These are phyloP conservation scores for Hypotaenidia okinawae DNA, from an alignment of 2,797 vertebrate species.

Conservation along the genomic window DNA sequence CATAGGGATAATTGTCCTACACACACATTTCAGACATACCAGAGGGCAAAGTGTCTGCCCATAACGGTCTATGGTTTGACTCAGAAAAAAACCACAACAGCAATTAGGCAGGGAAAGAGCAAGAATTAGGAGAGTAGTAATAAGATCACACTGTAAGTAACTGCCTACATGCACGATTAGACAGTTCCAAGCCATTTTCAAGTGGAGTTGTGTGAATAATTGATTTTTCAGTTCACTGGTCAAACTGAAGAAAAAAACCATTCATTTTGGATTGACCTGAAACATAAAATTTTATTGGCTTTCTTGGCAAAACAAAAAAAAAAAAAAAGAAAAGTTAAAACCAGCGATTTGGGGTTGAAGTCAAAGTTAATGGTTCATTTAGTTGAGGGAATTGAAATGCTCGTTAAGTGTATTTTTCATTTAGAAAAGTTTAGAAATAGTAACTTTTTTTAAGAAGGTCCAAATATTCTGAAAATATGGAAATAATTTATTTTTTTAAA, in stretches of 20 bases:
- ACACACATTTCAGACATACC: background rate
- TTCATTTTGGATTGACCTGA: constrained; percentile 4
- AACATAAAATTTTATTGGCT: constrained; percentile 44
- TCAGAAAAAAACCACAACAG: background rate
- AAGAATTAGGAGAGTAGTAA: background rate
- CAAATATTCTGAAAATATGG: background rate
- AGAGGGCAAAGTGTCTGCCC: background rate
- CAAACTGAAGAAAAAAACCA: background rate
- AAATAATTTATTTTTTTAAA: background rate
- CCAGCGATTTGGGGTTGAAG: background rate
- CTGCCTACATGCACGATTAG: constrained; percentile 30
- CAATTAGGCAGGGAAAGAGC: background rate
- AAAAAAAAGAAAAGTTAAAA: background rate
- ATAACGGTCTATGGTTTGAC: background rate
- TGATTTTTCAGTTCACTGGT: constrained; percentile 51
- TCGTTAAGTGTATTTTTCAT: background rate
- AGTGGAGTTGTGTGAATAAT: constrained; percentile 42
- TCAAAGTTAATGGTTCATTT: constrained; percentile 1
- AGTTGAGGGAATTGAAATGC: background rate
- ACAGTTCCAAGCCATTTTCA: constrained; percentile 28
- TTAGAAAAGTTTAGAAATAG: background rate
- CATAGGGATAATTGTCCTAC: background rate
- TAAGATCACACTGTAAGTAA: constrained; percentile 7
- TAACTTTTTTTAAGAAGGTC: background rate
- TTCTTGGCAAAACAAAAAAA: background rate